Conservation (phyloP, 2,797 vertebrate species). For the Urophycis tenuis region DNA sequence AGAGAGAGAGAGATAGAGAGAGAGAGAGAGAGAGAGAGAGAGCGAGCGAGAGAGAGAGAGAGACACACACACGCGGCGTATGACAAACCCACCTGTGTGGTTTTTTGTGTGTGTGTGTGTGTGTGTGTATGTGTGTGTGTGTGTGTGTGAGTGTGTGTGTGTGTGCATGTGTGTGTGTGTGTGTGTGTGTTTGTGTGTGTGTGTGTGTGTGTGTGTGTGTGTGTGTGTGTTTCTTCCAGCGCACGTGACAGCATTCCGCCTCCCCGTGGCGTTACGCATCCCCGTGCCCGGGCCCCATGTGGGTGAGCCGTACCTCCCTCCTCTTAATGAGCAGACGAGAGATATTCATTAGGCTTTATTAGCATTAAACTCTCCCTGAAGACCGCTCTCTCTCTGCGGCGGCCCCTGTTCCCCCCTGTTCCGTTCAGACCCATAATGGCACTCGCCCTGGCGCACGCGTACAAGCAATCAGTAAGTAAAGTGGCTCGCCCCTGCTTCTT, state of each 20-base stretch:
- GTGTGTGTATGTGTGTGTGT: neutral
- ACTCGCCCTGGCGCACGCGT: neutral
- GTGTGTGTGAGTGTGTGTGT: neutral
- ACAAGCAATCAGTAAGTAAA: slow-evolving; percentile 5
- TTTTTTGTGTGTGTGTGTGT: neutral
- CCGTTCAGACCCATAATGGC: slow-evolving; percentile 42
- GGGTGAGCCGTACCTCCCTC: slow-evolving; percentile 36
- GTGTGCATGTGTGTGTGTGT: no score
- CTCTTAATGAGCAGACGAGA: slow-evolving; percentile 53
- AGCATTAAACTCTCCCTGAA: slow-evolving; percentile 36
- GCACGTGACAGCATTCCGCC: neutral
- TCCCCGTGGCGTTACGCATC: neutral
- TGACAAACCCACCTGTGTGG: slow-evolving; percentile 45
- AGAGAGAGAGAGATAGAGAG: neutral
- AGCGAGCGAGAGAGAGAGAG: neutral
- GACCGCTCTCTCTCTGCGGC: slow-evolving; percentile 22
- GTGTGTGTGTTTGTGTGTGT: neutral
- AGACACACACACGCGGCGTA: slow-evolving; percentile 10
- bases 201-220: neutral
- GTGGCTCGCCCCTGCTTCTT: neutral
- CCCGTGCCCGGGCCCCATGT: slow-evolving; percentile 1
- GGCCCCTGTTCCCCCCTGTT: slow-evolving; percentile 5
- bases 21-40: neutral
- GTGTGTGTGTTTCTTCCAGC: neutral
- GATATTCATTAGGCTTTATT: slow-evolving; percentile 60